These are phyloP conservation scores for Drosophila colorata DNA, from an alignment of 2,888 invertebrate species.

Conservation along the genomic window DNA sequence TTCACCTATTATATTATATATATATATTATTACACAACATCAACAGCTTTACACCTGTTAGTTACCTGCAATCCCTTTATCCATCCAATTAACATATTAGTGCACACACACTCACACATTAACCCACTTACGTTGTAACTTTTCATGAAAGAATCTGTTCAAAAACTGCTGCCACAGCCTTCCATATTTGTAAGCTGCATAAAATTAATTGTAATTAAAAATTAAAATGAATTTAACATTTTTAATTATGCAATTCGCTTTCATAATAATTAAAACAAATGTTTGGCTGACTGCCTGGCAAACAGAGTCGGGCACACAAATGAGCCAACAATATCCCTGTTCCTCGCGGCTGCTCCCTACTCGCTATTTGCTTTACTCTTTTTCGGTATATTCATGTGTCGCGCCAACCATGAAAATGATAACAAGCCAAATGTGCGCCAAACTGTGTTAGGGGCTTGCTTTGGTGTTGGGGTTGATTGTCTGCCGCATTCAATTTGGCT, in stretches of 20 bases:
- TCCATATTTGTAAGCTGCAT: slow-evolving; percentile 20
- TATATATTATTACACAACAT: too few relatives aligned
- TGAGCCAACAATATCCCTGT: slow-evolving; percentile 34
- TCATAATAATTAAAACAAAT: slow-evolving; percentile 79
- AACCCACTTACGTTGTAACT: slow-evolving; percentile 18
- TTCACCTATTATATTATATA: too few relatives aligned
- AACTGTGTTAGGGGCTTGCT: slow-evolving; percentile 21
- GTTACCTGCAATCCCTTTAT: background rate
- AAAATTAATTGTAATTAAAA: slow-evolving; percentile 77
- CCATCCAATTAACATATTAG: slow-evolving; percentile 46
- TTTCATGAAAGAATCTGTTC: slow-evolving; percentile 16
- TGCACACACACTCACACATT: slow-evolving; percentile 7
- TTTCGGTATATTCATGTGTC: slow-evolving; percentile 45
- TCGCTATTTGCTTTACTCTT: slow-evolving; percentile 8
- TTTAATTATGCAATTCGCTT: slow-evolving; percentile 76
- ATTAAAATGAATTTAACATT: slow-evolving; percentile 76
- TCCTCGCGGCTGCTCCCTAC: background rate
- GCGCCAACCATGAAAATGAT: slow-evolving; percentile 67
- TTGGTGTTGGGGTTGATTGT: slow-evolving; percentile 17
- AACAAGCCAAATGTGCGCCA: slow-evolving; percentile 65
- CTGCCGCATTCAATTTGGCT: slow-evolving; percentile 47
- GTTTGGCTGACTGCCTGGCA: slow-evolving; percentile 51
- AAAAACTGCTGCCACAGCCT: slow-evolving; percentile 18
- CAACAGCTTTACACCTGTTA: too few relatives aligned
- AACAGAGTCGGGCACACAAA: slow-evolving; percentile 45